A percentile compares a stretch with the other conserved stretches of the same genome.
These are phyloP conservation scores for Serranus cabrilla DNA, from an alignment of 2,797 vertebrate species.

Conservation along the genomic window DNA sequence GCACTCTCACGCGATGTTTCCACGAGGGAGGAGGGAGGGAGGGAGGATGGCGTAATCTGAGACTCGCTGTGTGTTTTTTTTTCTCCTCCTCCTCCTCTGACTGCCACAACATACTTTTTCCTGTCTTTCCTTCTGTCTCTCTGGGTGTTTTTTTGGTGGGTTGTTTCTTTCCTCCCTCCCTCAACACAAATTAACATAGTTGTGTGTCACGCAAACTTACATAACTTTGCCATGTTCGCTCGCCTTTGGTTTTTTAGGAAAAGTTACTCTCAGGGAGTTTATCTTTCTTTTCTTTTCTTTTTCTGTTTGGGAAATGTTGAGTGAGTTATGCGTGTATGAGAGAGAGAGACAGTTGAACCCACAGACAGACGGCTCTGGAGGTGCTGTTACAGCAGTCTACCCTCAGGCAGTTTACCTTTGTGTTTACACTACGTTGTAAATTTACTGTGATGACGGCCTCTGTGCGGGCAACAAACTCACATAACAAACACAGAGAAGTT, in stretches of 20 bases:
- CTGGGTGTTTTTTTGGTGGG: slow-evolving; percentile 65
- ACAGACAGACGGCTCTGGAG: slow-evolving; percentile 25
- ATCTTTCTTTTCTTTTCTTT: slow-evolving; percentile 32
- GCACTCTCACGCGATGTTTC: slow-evolving; percentile 87
- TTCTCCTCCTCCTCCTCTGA: slow-evolving; percentile 73
- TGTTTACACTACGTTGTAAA: slow-evolving; percentile 34
- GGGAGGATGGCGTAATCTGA: slow-evolving; percentile 84
- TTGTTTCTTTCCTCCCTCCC: slow-evolving; percentile 73
- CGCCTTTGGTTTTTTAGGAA: slow-evolving; percentile 48
- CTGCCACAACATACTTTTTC: slow-evolving; percentile 83
- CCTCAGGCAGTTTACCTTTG: slow-evolving; percentile 31
- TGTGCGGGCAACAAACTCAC: not conserved
- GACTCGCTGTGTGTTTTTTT: slow-evolving; percentile 72
- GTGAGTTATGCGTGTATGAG: slow-evolving; percentile 27
- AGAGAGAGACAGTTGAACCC: slow-evolving; percentile 9
- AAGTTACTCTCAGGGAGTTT: slow-evolving; percentile 55
- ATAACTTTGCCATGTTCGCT: slow-evolving; percentile 76
- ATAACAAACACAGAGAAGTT: not conserved
- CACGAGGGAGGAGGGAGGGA: slow-evolving; percentile 74
- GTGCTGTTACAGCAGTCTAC: slow-evolving; percentile 1
- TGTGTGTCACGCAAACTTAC: slow-evolving; percentile 85
- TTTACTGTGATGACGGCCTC: slow-evolving; percentile 10
- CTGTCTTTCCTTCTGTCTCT: slow-evolving; percentile 74
- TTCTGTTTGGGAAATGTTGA: slow-evolving; percentile 11
- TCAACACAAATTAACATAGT: slow-evolving; percentile 85